Evolutionary conservation across 2,888 invertebrate genomes (phyloP).

Genomic region (Parnassius apollo): DNA sequence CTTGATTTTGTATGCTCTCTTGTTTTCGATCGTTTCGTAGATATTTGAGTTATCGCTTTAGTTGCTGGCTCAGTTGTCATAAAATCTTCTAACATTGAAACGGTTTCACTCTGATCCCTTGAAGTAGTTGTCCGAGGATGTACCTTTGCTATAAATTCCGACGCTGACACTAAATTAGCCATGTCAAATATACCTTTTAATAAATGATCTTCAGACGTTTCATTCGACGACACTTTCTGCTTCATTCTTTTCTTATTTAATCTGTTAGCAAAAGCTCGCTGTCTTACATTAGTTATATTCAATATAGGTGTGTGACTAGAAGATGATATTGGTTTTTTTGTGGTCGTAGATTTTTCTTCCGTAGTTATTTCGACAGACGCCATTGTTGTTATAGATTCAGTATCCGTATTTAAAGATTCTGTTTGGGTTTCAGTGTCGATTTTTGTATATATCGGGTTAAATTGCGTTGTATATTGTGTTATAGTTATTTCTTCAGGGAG

Average conservation of each 20-base stretch:
- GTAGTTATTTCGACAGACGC: conserved; percentile 35
- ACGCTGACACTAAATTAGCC: conserved; percentile 64
- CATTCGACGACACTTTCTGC: conserved; percentile 58
- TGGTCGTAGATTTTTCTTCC: conserved; percentile 32
- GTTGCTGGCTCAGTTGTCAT: conserved; percentile 51
- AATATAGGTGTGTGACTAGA: conserved; percentile 41
- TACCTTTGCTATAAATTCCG: conserved; percentile 64
- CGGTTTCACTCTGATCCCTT: conserved; percentile 46
- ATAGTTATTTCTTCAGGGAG: conserved; percentile 15
- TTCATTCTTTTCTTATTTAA: conserved; percentile 63
- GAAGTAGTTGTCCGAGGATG: conserved; percentile 45
- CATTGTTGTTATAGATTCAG: conserved; percentile 35
- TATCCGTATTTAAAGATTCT: conserved; percentile 28
- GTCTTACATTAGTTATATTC: conserved; percentile 52
- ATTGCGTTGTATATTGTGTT: not conserved
- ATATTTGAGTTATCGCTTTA: conserved; percentile 37
- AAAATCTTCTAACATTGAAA: conserved; percentile 48
- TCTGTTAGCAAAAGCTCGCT: conserved; percentile 60
- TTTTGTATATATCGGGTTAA: conserved; percentile 21
- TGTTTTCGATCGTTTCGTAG: conserved; percentile 32
- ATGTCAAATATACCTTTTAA: conserved; percentile 59
- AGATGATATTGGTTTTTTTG: conserved; percentile 40
- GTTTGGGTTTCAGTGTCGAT: conserved; percentile 30
- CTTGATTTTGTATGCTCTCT: conserved; percentile 36
- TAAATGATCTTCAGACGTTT: conserved; percentile 58